Conservation (phyloP, 2,113 vertebrate species). For the Propithecus coquereli region DNA sequence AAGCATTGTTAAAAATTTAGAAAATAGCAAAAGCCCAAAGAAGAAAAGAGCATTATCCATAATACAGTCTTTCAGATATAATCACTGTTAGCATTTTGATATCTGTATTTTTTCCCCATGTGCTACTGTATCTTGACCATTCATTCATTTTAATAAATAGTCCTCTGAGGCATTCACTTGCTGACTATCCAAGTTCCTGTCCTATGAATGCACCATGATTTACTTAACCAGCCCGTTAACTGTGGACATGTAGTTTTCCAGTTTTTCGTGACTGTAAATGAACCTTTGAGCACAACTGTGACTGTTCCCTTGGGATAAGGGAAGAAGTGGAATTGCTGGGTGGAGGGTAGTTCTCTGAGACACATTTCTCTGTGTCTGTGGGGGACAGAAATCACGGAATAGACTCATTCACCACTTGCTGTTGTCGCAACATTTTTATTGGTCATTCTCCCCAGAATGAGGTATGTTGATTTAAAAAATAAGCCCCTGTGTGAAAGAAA, state of each 20-base stretch:
- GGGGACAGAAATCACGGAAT: rapidly evolving
- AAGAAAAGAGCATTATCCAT: background rate
- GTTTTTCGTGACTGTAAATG: background rate
- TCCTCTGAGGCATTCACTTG: conserved; percentile 24
- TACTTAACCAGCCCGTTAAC: background rate
- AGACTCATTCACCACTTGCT: background rate
- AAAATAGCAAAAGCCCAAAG: conserved; percentile 34
- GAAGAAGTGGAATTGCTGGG: background rate
- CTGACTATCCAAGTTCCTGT: background rate
- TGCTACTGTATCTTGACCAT: conserved; percentile 24
- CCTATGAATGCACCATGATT: background rate
- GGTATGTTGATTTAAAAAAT: background rate
- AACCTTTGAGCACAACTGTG: background rate
- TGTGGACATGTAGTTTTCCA: background rate
- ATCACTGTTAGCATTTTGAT: background rate
- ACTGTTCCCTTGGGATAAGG: background rate
- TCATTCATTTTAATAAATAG: conserved; percentile 30
- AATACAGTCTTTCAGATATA: background rate
- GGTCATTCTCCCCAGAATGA: background rate
- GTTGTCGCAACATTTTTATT: background rate
- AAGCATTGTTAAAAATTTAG: background rate
- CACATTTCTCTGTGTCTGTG: background rate
- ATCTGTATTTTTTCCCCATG: background rate
- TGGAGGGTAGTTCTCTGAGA: background rate
- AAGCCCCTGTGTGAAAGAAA: background rate